Evolutionary conservation across 2,113 vertebrate genomes (phyloP), one percentile per base, ranked within the genome.

Genomic region (Periophthalmodon schlosseri): DNA sequence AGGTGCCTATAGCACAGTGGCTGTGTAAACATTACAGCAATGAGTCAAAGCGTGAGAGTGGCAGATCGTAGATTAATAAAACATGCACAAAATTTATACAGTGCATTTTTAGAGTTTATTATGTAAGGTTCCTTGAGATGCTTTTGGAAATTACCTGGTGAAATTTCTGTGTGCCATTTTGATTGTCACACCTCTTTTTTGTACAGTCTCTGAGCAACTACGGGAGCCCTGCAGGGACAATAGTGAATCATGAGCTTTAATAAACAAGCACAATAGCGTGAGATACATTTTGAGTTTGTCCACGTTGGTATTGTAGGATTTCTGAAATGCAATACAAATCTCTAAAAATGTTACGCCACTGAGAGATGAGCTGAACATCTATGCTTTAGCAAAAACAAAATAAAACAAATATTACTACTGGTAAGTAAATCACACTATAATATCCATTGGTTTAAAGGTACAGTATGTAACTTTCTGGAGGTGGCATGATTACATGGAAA

Each of bases 71-170:
- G 18, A 65, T 65, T 12, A 39, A 11, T 39, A 13, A 65, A 65
- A 65, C 33, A 65, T 65, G 60, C 60, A 63, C 16, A 63, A 65
- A 65, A 65, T 12, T 2, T 36, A 64, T 36, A 39, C 28, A 20
- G 28, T 10, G 18, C 57, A 28, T 39, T 64, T 36, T 64, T 36
- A 64, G 28, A 33, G 33, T 64, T 20, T 64, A 36, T 36, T 60
- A 7, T 12, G 5, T 24, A 60, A 60, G 5, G 24, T 60, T 60
- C 9, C 24, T 28, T 60, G 57, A 60, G 23, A 13, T 60, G 23
- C 57, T 60, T 60, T 28, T 28, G 57, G 21, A 60, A 60, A 60
- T 60, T 60, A 60, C 23, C 57, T 57, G 56, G 56, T 57, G 56
- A 57, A 57, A 57, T 57, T 57, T 57, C 56, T 9, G 57, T 24